Percentiles rank a stretch among this genome's conserved stretches.
These are phyloP conservation scores for Laupala kohalensis DNA, from an alignment of 1,140 invertebrate species.

Conservation along the genomic window DNA sequence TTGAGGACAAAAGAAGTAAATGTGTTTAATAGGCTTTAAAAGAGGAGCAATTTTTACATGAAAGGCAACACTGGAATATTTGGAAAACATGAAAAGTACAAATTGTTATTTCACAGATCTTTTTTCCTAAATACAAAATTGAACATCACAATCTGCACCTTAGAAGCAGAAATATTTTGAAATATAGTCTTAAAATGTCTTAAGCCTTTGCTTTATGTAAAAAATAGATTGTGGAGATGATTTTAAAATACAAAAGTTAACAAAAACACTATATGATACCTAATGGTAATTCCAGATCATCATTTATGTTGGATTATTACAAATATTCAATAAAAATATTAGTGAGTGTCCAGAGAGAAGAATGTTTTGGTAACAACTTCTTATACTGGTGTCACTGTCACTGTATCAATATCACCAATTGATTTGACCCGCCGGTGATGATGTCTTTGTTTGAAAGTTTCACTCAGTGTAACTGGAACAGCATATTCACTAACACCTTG, in stretches of 20 bases:
- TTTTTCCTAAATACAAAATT: not conserved
- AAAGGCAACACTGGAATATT: not conserved
- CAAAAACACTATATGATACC: not conserved
- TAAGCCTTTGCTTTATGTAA: not conserved
- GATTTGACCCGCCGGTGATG: slow-evolving; percentile 54
- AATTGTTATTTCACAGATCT: not conserved
- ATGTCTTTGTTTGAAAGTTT: slow-evolving; percentile 18
- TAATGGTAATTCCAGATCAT: too few species aligned
- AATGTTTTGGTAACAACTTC: too few species aligned
- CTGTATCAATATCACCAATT: slow-evolving; percentile 54
- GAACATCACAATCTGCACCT: not conserved
- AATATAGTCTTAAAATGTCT: too few species aligned
- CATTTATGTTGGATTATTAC: too few species aligned
- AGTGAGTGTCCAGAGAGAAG: too few species aligned
- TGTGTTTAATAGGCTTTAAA: too few species aligned
- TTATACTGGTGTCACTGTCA: slow-evolving; percentile 30
- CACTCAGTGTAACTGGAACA: not conserved
- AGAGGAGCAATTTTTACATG: not conserved
- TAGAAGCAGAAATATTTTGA: not conserved
- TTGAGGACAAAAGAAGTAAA: too few species aligned
- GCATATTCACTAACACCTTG: slow-evolving; percentile 23
- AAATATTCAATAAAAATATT: too few species aligned
- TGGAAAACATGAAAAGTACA: not conserved
- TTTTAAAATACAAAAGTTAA: not conserved
- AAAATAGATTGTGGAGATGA: not conserved